phyloP scores from a whole-genome alignment of 1,140 invertebrate genomes.

The Monomorium pharaonis region DNA sequence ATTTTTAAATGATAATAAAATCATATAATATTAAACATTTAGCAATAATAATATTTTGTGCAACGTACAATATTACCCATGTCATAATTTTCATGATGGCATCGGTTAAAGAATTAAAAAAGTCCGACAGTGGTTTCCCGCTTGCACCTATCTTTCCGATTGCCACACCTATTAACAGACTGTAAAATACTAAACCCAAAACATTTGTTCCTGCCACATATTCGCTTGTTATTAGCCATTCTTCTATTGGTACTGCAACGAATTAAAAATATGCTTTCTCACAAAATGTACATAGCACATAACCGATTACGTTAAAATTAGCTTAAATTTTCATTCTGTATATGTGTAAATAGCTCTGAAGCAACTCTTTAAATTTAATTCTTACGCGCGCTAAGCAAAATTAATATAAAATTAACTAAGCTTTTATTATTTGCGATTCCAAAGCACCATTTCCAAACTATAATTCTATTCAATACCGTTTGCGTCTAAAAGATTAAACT shows the following conservation, averaged over 20 bases:
- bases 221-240: constrained; percentile 82
- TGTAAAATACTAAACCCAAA: constrained; percentile 86
- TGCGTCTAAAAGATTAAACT: background rate
- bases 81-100: constrained; percentile 87
- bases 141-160: constrained; percentile 83
- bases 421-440: background rate
- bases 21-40: background rate
- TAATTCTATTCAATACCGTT: background rate
- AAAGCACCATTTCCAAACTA: background rate
- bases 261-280: background rate
- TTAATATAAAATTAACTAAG: background rate
- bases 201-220: constrained; percentile 86
- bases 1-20: background rate
- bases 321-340: background rate
- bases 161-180: constrained; percentile 85
- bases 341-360: background rate
- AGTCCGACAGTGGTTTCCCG: constrained; percentile 84
- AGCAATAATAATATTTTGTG: background rate
- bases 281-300: background rate
- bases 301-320: background rate
- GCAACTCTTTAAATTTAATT: background rate
- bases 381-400: background rate
- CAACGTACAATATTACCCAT: constrained; percentile 84
- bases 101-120: constrained; percentile 85
- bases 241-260: constrained; percentile 74